Evolutionary conservation across 2,797 vertebrate genomes (phyloP), one percentile per base, ranked within the genome.

Genomic region (Myotis pilosus): DNA sequence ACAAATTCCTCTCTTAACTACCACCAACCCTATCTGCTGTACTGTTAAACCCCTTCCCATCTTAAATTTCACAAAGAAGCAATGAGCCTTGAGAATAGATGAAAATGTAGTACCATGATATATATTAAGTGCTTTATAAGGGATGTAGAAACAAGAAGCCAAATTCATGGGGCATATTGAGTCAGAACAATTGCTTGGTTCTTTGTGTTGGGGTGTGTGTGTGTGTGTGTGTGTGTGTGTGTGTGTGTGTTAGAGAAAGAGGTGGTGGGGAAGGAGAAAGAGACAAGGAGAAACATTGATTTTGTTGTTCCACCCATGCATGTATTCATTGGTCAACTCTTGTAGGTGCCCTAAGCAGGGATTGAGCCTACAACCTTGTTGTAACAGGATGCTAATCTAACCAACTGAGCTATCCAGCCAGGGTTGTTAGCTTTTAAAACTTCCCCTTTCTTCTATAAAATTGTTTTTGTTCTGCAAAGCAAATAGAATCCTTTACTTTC

Each of bases 41-140:
- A 74, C 23, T 91, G 33, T 79, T 78, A 71, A 30, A 12, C 12
- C 60, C n/a, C 51, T 49, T 7, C 1, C 4, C 23, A 79, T 57
- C 60, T 51, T 41, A 66, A 84, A 84, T 13, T 83, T 92, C 72
- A 96, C 22, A 75, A 10, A 75, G 82, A 89, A 87, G 71, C 69
- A 60, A 69, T 7, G 8, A 36, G 44, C 69, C 20, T 87, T 86
- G 38, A 76, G 55, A 89, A 78, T 2, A 53, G n/a, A 93, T 71
- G 64, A 89, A 93, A 91, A 95, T 69, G 10, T 4, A 82, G 64
- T 79, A 15, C 47, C 51, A 92, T 74, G 62, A 64, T 64, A 71
- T 51, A 92, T 66, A 3, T 49, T 38, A 84, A 78, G 30, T 69
- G 68, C 47, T 89, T 89, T 66, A 87, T 44, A 53, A 82, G 11